Conservation (phyloP, 2,113 vertebrate species). For the Plotosus lineatus region DNA sequence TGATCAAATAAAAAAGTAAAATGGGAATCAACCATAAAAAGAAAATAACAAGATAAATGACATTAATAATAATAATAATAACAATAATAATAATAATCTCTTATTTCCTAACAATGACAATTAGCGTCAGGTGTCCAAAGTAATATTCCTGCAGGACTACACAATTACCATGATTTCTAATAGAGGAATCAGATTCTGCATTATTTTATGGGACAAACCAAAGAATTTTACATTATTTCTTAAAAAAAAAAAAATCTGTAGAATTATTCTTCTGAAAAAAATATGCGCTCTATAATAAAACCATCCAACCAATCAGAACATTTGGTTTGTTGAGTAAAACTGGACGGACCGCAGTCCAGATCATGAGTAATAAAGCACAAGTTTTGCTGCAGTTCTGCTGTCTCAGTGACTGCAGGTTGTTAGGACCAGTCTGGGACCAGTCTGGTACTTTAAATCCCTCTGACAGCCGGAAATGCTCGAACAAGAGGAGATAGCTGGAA, state of each 20-base stretch:
- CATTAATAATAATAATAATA: background rate
- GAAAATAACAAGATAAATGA: background rate
- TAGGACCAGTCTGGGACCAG: background rate
- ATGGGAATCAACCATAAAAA: background rate
- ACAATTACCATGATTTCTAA: conserved; percentile 32
- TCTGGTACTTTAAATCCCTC: background rate
- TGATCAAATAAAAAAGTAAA: background rate
- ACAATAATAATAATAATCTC: background rate
- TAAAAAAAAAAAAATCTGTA: background rate
- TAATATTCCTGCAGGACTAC: conserved; percentile 32
- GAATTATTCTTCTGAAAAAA: background rate
- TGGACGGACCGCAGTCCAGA: background rate
- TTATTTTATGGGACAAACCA: background rate
- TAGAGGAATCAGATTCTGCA: background rate
- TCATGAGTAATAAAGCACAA: background rate
- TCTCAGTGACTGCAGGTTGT: background rate
- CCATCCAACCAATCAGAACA: too few species aligned
- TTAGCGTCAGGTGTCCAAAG: conserved; percentile 24
- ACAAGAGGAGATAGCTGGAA: background rate
- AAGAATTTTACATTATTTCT: background rate
- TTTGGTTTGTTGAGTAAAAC: background rate
- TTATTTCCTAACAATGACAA: conserved; percentile 60
- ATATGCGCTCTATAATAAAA: background rate
- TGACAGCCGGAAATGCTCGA: background rate
- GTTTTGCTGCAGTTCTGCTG: background rate